Evolutionary conservation across 2,888 invertebrate genomes (phyloP).

Genomic region (Oegoconia quadripuncta): DNA sequence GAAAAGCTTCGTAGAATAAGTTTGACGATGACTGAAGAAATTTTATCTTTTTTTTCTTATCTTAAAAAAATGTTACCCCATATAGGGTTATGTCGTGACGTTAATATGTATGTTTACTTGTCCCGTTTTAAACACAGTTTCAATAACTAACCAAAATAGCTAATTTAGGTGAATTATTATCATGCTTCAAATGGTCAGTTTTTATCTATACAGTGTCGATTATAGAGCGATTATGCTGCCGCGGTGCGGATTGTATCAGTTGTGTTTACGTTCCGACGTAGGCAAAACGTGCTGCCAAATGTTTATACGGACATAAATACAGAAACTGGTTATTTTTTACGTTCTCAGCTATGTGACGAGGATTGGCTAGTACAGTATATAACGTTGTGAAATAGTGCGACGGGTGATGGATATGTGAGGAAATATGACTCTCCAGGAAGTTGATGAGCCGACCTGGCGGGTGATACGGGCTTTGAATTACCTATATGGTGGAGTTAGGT

Average conservation of each 20-base stretch:
- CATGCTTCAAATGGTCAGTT: constrained; percentile 1
- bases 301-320: not conserved
- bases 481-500: constrained; percentile 39
- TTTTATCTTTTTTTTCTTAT: no score
- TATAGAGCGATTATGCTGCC: constrained; percentile 34
- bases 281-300: constrained; percentile 24
- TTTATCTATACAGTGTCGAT: constrained; percentile 32
- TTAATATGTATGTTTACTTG: no score
- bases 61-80: no score
- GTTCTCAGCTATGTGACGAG: not conserved
- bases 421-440: constrained; percentile 22
- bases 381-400: not conserved
- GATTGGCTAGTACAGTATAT: not conserved
- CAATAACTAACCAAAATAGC: no score
- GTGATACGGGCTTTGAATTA: constrained; percentile 28
- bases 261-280: constrained; percentile 34
- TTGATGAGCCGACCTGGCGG: constrained; percentile 32
- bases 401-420: not conserved
- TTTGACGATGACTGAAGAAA: no score
- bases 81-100: no score
- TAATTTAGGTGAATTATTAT: not conserved
- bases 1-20: no score
- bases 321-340: not conserved
- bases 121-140: no score
- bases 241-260: constrained; percentile 38